Conservation (phyloP, 2,113 vertebrate species). For the Oryzias woworae region DNA sequence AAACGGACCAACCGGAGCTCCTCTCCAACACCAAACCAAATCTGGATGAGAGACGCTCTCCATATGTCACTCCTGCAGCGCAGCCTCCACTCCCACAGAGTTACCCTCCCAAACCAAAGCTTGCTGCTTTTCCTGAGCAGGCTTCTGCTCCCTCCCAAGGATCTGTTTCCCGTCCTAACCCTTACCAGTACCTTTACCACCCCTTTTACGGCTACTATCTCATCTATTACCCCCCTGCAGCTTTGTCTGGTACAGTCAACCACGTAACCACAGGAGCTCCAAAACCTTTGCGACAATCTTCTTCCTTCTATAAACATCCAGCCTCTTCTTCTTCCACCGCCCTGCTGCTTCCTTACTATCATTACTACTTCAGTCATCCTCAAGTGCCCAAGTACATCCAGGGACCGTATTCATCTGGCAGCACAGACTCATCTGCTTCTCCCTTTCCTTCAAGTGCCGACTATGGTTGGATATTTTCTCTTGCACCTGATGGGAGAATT, state of each 20-base stretch:
- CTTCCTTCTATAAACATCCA: background rate
- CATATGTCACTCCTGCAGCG: constrained; percentile 1
- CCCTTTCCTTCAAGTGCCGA: background rate
- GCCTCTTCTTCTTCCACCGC: background rate
- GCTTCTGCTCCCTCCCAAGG: background rate
- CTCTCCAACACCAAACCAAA: background rate
- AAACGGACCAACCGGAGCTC: background rate
- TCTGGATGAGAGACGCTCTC: background rate
- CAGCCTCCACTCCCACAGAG: background rate
- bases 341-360: constrained; percentile 12
- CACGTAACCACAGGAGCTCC: background rate
- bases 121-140: background rate
- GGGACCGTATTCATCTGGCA: background rate
- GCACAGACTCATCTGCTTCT: constrained; percentile 1
- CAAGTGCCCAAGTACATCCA: background rate
- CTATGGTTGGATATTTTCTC: background rate
- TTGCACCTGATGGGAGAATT: background rate
- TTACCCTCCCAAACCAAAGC: background rate
- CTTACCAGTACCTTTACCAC: constrained; percentile 19
- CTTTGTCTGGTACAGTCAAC: background rate
- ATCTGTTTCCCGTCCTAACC: constrained; percentile 1
- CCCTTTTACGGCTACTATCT: constrained; percentile 31
- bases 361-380: constrained; percentile 20
- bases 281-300: background rate
- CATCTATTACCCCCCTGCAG: constrained; percentile 12